A percentile compares a stretch with the other conserved stretches of the same genome.
These are phyloP conservation scores for Oasisia sp. DNA, from an alignment of 2,888 invertebrate species.

Conservation along the genomic window DNA sequence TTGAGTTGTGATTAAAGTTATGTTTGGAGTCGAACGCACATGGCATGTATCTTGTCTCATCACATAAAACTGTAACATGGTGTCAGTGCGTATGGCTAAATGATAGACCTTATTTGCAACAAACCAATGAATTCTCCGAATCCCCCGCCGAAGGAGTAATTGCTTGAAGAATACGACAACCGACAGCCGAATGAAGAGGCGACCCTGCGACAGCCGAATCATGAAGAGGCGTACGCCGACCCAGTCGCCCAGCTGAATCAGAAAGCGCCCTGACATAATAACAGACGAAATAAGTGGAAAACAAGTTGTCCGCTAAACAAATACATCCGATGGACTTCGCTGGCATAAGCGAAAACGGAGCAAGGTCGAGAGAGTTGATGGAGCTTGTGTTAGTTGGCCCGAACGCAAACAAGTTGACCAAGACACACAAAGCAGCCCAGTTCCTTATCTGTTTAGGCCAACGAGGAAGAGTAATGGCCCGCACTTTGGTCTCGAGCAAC, in stretches of 20 bases:
- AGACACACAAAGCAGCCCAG: background rate
- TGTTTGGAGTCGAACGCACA: no score
- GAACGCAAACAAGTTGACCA: background rate
- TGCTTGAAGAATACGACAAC: background rate
- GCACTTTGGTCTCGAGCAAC: background rate
- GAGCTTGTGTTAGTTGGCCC: background rate
- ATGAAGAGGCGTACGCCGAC: background rate
- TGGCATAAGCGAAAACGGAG: background rate
- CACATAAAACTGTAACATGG: no score
- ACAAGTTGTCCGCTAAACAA: background rate
- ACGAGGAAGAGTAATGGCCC: background rate
- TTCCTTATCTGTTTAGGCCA: background rate
- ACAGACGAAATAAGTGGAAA: background rate
- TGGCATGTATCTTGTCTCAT: no score
- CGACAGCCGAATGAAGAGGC: background rate
- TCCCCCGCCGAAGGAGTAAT: background rate
- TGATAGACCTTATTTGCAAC: background rate
- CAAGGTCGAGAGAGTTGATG: background rate
- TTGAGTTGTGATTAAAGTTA: no score
- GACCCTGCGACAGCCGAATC: no score
- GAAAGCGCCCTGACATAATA: background rate
- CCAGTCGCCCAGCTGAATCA: background rate
- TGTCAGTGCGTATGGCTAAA: background rate
- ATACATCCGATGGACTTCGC: background rate
- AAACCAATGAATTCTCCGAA: background rate